phyloP scores from a whole-genome alignment of 2,113 vertebrate species.

The Psilopsiagon aymara region DNA sequence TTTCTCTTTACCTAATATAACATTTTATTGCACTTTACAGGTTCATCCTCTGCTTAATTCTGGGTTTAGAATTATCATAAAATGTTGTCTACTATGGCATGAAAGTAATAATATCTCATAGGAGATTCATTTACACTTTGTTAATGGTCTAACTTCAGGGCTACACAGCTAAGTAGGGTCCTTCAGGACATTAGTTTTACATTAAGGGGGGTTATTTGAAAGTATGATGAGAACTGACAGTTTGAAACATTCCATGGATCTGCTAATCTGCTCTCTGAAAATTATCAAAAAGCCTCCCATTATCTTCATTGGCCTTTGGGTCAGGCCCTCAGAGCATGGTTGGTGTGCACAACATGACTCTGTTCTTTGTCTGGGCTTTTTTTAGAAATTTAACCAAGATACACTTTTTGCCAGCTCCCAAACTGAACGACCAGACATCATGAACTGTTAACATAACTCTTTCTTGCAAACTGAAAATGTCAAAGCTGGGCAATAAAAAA shows the following conservation, averaged over 20 bases:
- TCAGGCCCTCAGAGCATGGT: not conserved
- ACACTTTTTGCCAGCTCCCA: not conserved
- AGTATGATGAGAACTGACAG: not conserved
- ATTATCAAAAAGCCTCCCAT: not conserved
- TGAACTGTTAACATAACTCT: not conserved
- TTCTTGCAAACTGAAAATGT: not conserved
- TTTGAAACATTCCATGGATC: not conserved
- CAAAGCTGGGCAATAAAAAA: not conserved
- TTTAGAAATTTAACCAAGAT: not conserved
- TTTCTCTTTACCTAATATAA: not conserved
- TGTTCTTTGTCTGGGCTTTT: fast-evolving
- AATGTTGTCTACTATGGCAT: not conserved
- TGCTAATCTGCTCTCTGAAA: not conserved
- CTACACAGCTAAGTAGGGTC: not conserved
- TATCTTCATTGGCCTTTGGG: not conserved
- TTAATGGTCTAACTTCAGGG: not conserved
- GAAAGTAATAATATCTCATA: not conserved
- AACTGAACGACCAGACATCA: not conserved
- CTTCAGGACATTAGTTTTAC: not conserved
- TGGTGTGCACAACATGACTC: not conserved
- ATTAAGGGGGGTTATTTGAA: not conserved
- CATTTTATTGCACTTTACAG: not conserved
- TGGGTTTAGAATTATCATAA: not conserved
- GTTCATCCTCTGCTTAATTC: not conserved
- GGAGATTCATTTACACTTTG: not conserved